Evolutionary conservation across 2,113 vertebrate genomes (phyloP).

Genomic region (Bufo gargarizans): DNA sequence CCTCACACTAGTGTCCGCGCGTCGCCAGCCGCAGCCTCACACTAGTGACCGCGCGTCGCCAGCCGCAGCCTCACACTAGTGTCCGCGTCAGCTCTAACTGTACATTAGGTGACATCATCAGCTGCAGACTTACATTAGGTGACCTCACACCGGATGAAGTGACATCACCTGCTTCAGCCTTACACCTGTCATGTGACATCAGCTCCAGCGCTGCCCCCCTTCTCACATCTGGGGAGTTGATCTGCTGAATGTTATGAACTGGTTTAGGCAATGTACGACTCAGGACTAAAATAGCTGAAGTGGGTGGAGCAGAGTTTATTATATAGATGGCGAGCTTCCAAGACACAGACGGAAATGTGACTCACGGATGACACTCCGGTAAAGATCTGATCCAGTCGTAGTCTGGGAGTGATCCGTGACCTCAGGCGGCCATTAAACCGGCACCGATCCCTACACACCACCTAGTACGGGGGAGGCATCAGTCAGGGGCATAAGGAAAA

Average conservation of each 20-base stretch:
- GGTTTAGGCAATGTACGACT: background rate
- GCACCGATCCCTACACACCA: background rate
- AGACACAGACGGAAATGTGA: slow-evolving; percentile 19
- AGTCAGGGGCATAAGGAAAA: too few species aligned
- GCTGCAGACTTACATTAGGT: background rate
- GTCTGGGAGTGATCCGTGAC: background rate
- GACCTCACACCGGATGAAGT: background rate
- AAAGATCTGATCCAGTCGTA: background rate
- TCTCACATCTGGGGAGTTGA: background rate
- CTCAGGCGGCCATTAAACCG: background rate
- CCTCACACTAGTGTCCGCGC: too few species aligned
- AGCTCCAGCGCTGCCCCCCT: background rate
- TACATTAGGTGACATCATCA: background rate
- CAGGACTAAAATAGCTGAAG: background rate
- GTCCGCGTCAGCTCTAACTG: too few species aligned
- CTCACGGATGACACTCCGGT: background rate
- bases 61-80: too few species aligned
- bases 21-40: too few species aligned
- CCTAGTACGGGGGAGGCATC: too few species aligned
- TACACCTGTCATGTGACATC: background rate
- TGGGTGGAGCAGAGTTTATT: background rate
- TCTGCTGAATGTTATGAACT: background rate
- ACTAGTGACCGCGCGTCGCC: too few species aligned
- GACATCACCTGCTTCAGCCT: background rate
- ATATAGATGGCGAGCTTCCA: slow-evolving; percentile 9